Evolutionary conservation across 2,797 vertebrate genomes (phyloP), one percentile per base, ranked within the genome.

Genomic region (Acanthurus lineatus): DNA sequence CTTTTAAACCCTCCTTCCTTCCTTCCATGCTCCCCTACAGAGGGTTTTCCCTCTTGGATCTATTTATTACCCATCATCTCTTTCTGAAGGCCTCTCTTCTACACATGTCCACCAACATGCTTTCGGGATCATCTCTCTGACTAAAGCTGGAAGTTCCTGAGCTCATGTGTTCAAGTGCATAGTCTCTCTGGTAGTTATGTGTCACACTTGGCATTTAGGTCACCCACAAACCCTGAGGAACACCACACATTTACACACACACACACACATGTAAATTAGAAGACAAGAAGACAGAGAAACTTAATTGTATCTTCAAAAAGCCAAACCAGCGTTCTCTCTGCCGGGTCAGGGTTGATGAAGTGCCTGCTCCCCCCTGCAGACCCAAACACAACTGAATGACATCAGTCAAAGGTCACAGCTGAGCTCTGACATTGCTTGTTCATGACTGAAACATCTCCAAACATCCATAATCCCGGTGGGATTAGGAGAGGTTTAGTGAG

Each of bases 381-480:
- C 40, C 75, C 47, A 67, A 70, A 81, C 57, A 44, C 35, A 56
- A 62, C 22, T 16, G 15, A 66, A 60, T 22, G 49, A 47, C 71
- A 77, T 72, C 7, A 51, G 70, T 84, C 73, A 83, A 72, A 84
- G 73, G 79, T 76, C 62, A 58, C 2, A 10, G 63, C 71, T 72
- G 68, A 81, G 69, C 38, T 84, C 62, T 76, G 75, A 74, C 82
- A 75, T 54, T 0, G 66, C 47, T 73, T 72, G 71, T 77, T 86
- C 70, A n/a, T 54, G 51, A 76, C 81, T 85, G 68, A 82, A 81
- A 71, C 71, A 77, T 77, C 70, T 83, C 19, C 77, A 83, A 85
- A 87, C 87, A 80, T 61, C 48, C 49, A 58, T 84, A 73, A 90
- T 86, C 76, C 81, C n/a, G 61, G 42, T 67, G 65, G 76, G 73